phyloP scores from a whole-genome alignment of 2,797 vertebrate species.

The Rallus crepitans region DNA sequence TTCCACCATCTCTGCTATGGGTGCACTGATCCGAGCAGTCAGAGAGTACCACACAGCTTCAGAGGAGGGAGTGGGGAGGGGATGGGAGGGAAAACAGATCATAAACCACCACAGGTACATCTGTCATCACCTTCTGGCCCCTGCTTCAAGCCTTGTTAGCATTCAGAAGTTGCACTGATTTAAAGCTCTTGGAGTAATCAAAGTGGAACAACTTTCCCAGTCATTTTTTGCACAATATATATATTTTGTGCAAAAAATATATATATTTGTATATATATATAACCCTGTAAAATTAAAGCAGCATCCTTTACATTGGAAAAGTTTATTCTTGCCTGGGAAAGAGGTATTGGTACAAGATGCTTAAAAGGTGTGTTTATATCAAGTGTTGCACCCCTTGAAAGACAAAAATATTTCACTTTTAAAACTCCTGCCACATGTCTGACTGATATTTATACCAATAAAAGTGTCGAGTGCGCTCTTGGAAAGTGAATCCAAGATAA shows the following conservation, averaged over 20 bases:
- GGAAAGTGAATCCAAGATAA: background rate
- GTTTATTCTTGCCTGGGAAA: background rate
- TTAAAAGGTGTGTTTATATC: background rate
- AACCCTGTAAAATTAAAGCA: background rate
- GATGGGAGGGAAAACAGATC: background rate
- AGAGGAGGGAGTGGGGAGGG: background rate
- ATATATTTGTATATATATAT: background rate
- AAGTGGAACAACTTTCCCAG: background rate
- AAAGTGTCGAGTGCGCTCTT: rapidly evolving
- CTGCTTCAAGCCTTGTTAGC: background rate
- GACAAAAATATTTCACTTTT: background rate
- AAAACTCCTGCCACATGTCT: background rate
- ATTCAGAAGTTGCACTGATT: background rate
- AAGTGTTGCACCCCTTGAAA: background rate
- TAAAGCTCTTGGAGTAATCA: background rate
- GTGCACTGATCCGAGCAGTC: background rate
- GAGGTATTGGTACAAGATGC: background rate
- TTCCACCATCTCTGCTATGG: background rate
- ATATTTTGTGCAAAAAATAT: no score
- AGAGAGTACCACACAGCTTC: background rate
- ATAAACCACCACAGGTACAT: background rate
- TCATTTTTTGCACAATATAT: background rate
- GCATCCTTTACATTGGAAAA: background rate
- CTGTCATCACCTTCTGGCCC: background rate
- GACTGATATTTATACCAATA: background rate